These are phyloP conservation scores for Pluvialis apricaria DNA, from an alignment of 2,113 vertebrate species.

Conservation along the genomic window DNA sequence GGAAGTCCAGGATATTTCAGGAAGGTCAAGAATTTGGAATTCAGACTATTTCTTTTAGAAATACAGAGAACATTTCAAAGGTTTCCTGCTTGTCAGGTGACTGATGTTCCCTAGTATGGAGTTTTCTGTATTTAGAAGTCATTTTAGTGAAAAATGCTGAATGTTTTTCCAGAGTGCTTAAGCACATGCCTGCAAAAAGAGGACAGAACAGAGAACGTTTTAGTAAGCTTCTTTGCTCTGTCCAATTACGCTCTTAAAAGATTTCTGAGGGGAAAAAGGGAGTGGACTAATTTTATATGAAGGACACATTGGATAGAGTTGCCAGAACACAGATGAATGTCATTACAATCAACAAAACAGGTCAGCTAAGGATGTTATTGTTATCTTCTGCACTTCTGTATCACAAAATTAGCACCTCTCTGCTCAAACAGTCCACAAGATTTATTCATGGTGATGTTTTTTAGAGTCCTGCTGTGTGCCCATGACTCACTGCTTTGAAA, in stretches of 20 bases:
- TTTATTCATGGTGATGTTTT: neutral
- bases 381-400: neutral
- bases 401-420: neutral
- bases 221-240: neutral
- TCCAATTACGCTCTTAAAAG: neutral
- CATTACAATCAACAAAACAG: fast-evolving
- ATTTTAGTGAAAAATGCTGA: neutral
- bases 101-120: neutral
- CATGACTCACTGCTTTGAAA: neutral
- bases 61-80: neutral
- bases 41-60: neutral
- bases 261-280: neutral
- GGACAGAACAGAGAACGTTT: neutral
- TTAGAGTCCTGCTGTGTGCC: neutral
- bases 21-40: neutral
- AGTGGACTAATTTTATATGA: neutral
- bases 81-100: neutral
- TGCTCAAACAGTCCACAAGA: neutral
- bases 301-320: neutral
- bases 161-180: neutral
- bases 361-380: neutral
- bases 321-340: neutral
- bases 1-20: neutral
- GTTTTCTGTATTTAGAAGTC: neutral
- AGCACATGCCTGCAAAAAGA: neutral